Base-by-base conservation (phyloP, 2,113 vertebrate genomes). In the Tupaia tana region DNA sequence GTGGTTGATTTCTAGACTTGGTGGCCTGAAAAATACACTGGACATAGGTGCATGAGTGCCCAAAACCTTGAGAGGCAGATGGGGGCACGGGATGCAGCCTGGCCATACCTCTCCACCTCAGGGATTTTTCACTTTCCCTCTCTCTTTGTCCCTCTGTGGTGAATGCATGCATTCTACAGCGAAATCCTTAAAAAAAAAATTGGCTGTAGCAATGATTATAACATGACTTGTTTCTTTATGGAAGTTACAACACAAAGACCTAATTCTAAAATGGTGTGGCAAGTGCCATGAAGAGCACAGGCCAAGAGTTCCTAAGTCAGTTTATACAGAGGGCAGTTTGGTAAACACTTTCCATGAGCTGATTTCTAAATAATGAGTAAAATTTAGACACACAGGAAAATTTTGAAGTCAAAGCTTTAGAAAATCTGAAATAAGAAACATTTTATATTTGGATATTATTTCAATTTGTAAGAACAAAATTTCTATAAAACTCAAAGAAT, bases 321-420 rank as follows among this genome's bases (percentile, higher is more conserved):
- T n/a, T 84, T 34, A 29, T 18, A 61, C 5, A 31, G 7, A 85
- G 56, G 2, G 16, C 52, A 6, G 6, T 83, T 89, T 63, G 27
- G 80, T 70, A 73, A 71, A 70, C 58, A 24, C 90, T 83, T 83
- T 70, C 75, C 29, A 61, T 27, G 31, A 66, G 25, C 24, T 77
- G 52, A 56, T 71, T 79, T 67, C 79, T 86, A 83, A 86, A 89
- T 82, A 25, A 75, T 82, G 24, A 86, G 13, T 22, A 85, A 61
- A 85, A 82, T 77, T 80, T 94, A 86, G 43, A 92, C 14, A 71
- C 11, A 25, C 1, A 29, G 59, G 73, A 67, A 83, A 83, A 67
- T 4, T 43, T 59, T 79, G 66, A 96, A 90, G 66, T 78, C 9
- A 95, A 78, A 78, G 78, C 56, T 82, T 89, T 31, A 82, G n/a